These are phyloP conservation scores for Protomyctophum bolini DNA, from an alignment of 2,113 vertebrate species.

Conservation along the genomic window DNA sequence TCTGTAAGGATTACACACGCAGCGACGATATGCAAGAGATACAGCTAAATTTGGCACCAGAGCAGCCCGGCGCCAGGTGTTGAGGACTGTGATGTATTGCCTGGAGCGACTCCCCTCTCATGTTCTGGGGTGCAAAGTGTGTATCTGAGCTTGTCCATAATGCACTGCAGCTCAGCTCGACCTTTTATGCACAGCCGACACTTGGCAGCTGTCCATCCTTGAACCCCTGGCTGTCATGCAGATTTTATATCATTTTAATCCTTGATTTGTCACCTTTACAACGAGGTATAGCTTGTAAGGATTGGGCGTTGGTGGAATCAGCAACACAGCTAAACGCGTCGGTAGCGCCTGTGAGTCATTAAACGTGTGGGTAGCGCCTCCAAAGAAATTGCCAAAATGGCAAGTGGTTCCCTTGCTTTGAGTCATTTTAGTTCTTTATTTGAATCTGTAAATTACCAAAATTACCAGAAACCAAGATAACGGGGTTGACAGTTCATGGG, in stretches of 20 bases:
- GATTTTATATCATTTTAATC: no score
- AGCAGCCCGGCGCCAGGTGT: not conserved
- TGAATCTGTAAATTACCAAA: not conserved
- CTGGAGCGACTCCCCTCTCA: not conserved
- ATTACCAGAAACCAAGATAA: no score
- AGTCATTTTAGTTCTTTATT: not conserved
- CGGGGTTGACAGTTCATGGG: not conserved
- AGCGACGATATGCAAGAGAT: not conserved
- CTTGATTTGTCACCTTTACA: no score
- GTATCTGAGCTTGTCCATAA: conserved; percentile 7
- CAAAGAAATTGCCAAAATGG: no score
- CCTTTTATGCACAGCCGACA: not conserved
- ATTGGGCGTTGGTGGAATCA: no score
- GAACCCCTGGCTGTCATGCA: not conserved
- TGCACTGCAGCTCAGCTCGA: conserved; percentile 22
- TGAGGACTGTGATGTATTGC: not conserved
- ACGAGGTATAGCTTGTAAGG: no score
- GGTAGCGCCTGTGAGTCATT: no score
- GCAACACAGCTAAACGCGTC: no score
- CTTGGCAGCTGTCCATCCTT: not conserved
- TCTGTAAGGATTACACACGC: no score
- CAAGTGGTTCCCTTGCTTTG: not conserved
- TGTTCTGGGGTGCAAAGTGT: not conserved
- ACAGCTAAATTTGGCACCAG: not conserved
- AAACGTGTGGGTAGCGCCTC: no score